Percentiles rank a stretch among this genome's conserved stretches.
Conservation (phyloP, 2,888 invertebrate species). For the Galerucella nymphaeae region DNA sequence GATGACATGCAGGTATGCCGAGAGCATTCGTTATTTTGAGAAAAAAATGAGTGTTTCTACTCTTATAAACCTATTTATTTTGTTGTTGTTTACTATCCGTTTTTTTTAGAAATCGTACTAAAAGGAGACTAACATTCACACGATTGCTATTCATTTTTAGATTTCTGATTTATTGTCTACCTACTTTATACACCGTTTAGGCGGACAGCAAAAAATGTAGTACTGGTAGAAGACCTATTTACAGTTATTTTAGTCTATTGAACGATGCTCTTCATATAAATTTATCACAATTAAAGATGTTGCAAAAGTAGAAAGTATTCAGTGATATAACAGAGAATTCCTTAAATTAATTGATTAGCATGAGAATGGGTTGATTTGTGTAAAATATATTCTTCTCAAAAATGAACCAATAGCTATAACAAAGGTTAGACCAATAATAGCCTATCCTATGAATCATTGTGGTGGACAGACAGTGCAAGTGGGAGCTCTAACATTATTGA, state of each 20-base stretch:
- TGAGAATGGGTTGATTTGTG: too few relatives aligned
- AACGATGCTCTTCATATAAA: too few relatives aligned
- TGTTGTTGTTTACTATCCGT: constrained; percentile 9
- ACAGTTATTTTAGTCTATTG: neutral
- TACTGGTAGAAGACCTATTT: neutral
- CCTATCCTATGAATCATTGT: too few relatives aligned
- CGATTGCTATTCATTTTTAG: constrained; percentile 4
- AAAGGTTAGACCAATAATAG: too few relatives aligned
- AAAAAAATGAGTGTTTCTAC: constrained; percentile 9
- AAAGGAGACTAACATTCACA: constrained; percentile 5
- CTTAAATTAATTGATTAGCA: too few relatives aligned
- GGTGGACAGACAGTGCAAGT: too few relatives aligned
- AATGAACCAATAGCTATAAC: too few relatives aligned
- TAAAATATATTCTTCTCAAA: too few relatives aligned
- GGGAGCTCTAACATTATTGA: too few relatives aligned
- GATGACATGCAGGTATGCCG: constrained; percentile 42
- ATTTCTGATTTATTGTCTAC: constrained; percentile 12
- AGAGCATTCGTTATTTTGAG: constrained; percentile 27
- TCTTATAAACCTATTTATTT: constrained; percentile 12
- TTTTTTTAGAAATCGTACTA: constrained; percentile 15
- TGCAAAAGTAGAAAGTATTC: too few relatives aligned
- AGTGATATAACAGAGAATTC: too few relatives aligned
- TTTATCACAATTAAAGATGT: too few relatives aligned
- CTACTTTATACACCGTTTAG: neutral
- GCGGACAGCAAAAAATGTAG: neutral